These are phyloP conservation scores for Drosophila tropicalis DNA, from an alignment of 1,140 invertebrate species.

Conservation along the genomic window DNA sequence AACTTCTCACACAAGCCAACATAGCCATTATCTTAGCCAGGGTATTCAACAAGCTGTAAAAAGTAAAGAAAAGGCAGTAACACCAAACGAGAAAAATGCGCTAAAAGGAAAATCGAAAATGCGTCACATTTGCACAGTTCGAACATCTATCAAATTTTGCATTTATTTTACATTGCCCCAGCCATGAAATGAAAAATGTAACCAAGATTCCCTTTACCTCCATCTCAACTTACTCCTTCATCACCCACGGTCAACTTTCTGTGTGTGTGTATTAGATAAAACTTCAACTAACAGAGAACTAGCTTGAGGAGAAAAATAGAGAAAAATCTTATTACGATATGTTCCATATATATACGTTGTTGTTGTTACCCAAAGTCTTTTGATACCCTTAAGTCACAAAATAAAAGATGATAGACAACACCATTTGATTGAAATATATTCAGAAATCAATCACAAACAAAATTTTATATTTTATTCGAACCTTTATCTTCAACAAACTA, in stretches of 20 bases:
- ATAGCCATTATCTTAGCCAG: background rate
- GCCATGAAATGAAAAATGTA: slow-evolving; percentile 38
- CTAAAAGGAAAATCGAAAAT: slow-evolving; percentile 60
- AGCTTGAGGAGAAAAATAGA: slow-evolving; percentile 32
- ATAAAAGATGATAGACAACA: background rate
- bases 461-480: too few species aligned
- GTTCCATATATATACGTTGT: slow-evolving; percentile 7
- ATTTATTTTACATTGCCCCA: slow-evolving; percentile 44
- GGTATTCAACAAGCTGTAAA: slow-evolving; percentile 58
- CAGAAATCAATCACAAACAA: too few species aligned
- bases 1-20: background rate
- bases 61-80: slow-evolving; percentile 19
- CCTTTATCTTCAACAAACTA: too few species aligned
- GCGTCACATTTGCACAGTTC: slow-evolving; percentile 63
- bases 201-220: slow-evolving; percentile 1
- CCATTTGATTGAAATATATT: too few species aligned
- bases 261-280: slow-evolving; percentile 50
- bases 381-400: background rate
- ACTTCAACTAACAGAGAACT: slow-evolving; percentile 29
- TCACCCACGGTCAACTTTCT: background rate
- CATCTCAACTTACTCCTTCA: background rate
- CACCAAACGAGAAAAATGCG: slow-evolving; percentile 14
- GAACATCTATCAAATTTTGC: slow-evolving; percentile 74
- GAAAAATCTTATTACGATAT: slow-evolving; percentile 68
- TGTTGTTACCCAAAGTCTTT: slow-evolving; percentile 2